A percentile compares a stretch with the other conserved stretches of the same genome.
These are phyloP conservation scores for Thelaira solivaga DNA, from an alignment of 2,888 invertebrate genomes.

Conservation along the genomic window DNA sequence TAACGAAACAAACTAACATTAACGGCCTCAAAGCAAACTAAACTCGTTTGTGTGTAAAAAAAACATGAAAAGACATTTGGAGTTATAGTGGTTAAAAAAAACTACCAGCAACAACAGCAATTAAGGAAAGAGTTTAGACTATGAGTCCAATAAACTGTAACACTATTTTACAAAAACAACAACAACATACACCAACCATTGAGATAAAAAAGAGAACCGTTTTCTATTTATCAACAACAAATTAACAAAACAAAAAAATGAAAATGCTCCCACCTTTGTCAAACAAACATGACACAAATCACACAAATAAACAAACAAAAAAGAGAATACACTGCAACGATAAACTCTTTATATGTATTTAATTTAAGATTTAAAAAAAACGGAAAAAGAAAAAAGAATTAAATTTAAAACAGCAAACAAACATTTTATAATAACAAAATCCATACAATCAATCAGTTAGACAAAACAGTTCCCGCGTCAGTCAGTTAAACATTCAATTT, in stretches of 20 bases:
- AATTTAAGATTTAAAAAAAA: constrained; percentile 52
- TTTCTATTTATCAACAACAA: constrained; percentile 14
- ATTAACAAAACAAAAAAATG: constrained; percentile 48
- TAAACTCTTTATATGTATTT: constrained; percentile 35
- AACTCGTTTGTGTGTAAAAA: constrained; percentile 23
- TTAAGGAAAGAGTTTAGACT: constrained; percentile 1
- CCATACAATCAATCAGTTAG: constrained; percentile 1
- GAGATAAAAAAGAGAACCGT: no score
- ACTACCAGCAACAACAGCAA: not conserved
- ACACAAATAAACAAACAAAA: constrained; percentile 56
- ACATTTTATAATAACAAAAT: constrained; percentile 15
- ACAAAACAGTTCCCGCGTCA: not conserved
- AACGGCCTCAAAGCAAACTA: constrained; percentile 18
- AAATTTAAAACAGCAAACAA: constrained; percentile 37
- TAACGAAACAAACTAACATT: not conserved
- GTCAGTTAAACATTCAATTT: constrained; percentile 1
- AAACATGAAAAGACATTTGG: not conserved
- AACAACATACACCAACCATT: constrained; percentile 10
- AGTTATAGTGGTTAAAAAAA: not conserved
- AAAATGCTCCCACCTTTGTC: constrained; percentile 63
- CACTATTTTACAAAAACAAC: constrained; percentile 20
- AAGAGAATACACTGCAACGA: constrained; percentile 58
- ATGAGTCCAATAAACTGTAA: constrained; percentile 8
- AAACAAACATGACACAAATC: constrained; percentile 60
- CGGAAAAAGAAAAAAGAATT: not conserved